These are phyloP conservation scores for Hydrozoanthus gracilis DNA, from an alignment of 92 coral and sea anemone species.

Conservation along the genomic window DNA sequence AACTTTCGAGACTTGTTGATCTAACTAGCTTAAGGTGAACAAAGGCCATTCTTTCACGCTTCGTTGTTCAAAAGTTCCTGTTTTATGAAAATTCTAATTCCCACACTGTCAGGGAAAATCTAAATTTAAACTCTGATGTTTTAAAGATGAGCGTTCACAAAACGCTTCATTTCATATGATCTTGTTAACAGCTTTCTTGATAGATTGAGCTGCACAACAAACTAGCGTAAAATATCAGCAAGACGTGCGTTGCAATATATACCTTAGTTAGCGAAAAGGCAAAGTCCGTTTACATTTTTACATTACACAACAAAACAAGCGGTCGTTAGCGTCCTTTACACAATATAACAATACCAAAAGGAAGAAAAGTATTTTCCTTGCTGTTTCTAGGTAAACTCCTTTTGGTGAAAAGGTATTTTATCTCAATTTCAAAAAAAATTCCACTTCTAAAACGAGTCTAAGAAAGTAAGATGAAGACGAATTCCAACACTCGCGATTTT, in stretches of 20 bases:
- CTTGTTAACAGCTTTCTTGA: neutral
- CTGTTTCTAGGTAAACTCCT: neutral
- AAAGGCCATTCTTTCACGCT: conserved; percentile 38
- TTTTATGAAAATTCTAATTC: conserved; percentile 58
- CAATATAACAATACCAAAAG: neutral
- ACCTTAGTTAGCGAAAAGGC: neutral
- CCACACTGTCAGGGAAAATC: conserved; percentile 63
- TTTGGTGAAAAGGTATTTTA: neutral
- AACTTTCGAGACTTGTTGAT: conserved; percentile 25
- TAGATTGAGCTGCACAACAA: neutral
- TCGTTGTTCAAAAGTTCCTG: conserved; percentile 64
- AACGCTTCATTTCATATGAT: neutral
- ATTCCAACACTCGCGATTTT: neutral
- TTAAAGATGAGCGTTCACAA: conserved; percentile 57
- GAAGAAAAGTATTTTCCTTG: conserved; percentile 8
- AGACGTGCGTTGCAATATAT: neutral
- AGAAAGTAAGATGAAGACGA: neutral
- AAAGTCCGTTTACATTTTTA: neutral
- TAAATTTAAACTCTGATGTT: conserved; percentile 67
- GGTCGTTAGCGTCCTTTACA: conserved; percentile 31
- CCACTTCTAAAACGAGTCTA: neutral
- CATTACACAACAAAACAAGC: conserved; percentile 17
- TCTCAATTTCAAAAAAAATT: neutral
- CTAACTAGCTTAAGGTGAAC: neutral
- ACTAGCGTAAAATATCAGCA: neutral